Percentiles rank a stretch among this genome's conserved stretches.
phyloP scores from a whole-genome alignment of 1,140 invertebrate genomes.

The Druon quercuslanigerum region DNA sequence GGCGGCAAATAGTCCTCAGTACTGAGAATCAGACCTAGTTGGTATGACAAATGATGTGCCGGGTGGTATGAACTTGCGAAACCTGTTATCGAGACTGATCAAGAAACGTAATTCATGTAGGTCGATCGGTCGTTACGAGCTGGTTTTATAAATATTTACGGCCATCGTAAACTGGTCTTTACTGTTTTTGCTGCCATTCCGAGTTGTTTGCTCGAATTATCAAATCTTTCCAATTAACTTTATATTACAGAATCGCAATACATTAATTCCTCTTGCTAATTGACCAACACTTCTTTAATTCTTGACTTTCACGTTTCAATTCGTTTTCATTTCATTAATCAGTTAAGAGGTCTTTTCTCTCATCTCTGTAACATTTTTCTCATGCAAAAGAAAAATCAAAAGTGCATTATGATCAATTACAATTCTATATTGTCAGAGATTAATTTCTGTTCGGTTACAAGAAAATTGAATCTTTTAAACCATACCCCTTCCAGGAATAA shows the following conservation, averaged over 20 bases:
- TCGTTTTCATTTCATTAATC: no score
- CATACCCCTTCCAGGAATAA: no score
- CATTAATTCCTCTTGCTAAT: not conserved
- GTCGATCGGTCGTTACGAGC: slow-evolving; percentile 13
- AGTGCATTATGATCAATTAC: no score
- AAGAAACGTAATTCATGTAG: slow-evolving; percentile 37
- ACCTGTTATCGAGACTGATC: slow-evolving; percentile 44
- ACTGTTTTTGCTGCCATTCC: slow-evolving; percentile 9
- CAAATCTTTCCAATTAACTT: slow-evolving; percentile 26
- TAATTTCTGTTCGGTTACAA: no score
- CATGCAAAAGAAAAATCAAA: no score
- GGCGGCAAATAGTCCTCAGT: slow-evolving; percentile 8
- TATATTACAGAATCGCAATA: not conserved
- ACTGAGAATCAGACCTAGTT: slow-evolving; percentile 41
- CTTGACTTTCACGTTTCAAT: no score
- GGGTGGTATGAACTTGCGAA: slow-evolving; percentile 38
- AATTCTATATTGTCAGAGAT: no score
- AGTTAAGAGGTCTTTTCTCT: no score
- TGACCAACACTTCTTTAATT: not conserved
- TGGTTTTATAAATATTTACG: slow-evolving; percentile 28
- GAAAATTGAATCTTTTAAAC: no score
- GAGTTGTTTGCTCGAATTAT: slow-evolving; percentile 27
- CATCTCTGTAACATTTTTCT: no score
- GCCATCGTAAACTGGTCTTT: slow-evolving; percentile 29
- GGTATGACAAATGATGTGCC: slow-evolving; percentile 49